phyloP scores from a whole-genome alignment of 2,888 invertebrate genomes.

The Aleiodes leptofemur region DNA sequence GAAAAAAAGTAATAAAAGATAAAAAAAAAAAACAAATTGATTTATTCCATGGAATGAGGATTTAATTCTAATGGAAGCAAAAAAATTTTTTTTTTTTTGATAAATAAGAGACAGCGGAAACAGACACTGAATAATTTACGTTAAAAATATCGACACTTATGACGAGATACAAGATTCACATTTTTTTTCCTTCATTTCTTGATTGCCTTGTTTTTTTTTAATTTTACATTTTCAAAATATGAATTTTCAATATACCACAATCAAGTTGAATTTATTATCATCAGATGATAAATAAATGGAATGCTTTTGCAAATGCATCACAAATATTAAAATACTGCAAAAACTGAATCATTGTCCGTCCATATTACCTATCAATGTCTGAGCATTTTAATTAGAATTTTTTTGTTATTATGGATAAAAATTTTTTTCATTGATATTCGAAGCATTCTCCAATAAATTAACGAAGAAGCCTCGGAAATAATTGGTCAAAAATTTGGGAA shows the following conservation, averaged over 20 bases:
- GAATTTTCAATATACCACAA: too few species aligned
- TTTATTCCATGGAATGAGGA: conserved; percentile 7
- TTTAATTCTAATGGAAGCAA: conserved; percentile 19
- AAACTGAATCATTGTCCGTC: background rate
- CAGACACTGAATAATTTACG: background rate
- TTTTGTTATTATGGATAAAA: background rate
- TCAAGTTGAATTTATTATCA: too few species aligned
- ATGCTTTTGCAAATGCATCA: conserved; percentile 36
- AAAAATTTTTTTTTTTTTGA: background rate
- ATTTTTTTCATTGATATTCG: conserved; percentile 2
- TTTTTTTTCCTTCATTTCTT: too few species aligned
- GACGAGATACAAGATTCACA: too few species aligned
- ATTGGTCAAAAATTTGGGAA: background rate
- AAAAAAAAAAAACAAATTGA: background rate
- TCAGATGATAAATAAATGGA: conserved; percentile 25
- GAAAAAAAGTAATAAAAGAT: background rate
- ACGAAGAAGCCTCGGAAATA: conserved; percentile 14
- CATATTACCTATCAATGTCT: too few species aligned
- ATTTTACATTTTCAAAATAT: too few species aligned
- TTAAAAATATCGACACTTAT: too few species aligned
- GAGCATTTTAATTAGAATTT: conserved; percentile 6
- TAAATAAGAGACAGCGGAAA: conserved; percentile 5
- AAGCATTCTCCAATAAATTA: conserved; percentile 16
- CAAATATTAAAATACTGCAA: background rate
- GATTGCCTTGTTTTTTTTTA: too few species aligned